phyloP scores from a whole-genome alignment of 1,140 invertebrate species.

The Lithobius niger region DNA sequence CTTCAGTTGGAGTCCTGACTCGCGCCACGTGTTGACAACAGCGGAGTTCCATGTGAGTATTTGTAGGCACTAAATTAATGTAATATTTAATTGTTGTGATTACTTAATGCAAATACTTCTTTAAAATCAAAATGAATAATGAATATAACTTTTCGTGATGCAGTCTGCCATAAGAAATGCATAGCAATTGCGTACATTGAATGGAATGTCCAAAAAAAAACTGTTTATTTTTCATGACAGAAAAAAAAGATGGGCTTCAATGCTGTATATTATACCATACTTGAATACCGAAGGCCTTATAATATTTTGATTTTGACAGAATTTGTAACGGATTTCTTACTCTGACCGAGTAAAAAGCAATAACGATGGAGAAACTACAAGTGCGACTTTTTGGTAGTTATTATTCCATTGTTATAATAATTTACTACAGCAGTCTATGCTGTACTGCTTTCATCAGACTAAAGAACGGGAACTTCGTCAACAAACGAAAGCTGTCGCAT shows the following conservation, averaged over 20 bases:
- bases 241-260: not conserved
- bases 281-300: no score
- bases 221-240: not conserved
- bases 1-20: constrained; percentile 35
- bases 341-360: no score
- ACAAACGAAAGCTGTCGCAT: no score
- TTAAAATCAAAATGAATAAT: not conserved
- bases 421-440: no score
- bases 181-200: not conserved
- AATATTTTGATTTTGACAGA: no score
- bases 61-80: constrained; percentile 9
- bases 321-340: no score
- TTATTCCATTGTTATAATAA: no score
- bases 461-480: no score
- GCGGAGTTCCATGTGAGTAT: constrained; percentile 33
- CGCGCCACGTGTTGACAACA: constrained; percentile 36
- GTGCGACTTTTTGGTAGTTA: no score
- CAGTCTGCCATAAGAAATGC: not conserved
- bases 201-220: not conserved
- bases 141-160: not conserved
- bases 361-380: no score
- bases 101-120: no score
- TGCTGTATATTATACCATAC: not conserved
- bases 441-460: no score
- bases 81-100: constrained; percentile 2